phyloP scores from a whole-genome alignment of 2,797 vertebrate genomes.

The Arctocebus calabarensis region DNA sequence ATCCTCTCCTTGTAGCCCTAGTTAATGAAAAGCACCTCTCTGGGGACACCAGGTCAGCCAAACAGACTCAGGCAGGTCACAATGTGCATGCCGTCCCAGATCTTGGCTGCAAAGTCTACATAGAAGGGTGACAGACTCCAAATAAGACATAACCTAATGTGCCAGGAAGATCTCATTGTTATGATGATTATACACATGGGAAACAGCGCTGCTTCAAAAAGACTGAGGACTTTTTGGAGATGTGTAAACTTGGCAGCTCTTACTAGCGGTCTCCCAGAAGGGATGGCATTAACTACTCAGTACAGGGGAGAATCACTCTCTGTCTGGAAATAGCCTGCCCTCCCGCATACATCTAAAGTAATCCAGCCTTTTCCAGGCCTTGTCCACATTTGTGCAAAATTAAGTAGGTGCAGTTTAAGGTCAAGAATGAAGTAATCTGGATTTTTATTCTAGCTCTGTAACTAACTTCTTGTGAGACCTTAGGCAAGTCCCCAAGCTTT shows the following conservation, averaged over 20 bases:
- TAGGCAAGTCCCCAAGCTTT: neutral
- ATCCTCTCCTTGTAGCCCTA: slow-evolving; percentile 8
- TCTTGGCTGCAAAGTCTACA: neutral
- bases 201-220: neutral
- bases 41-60: neutral
- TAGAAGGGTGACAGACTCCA: neutral
- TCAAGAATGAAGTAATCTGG: slow-evolving; percentile 9
- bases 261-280: neutral
- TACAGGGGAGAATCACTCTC: neutral
- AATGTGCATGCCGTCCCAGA: neutral
- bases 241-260: neutral
- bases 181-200: neutral
- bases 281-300: neutral
- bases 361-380: neutral
- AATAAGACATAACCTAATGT: neutral
- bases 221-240: neutral
- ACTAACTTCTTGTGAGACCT: neutral
- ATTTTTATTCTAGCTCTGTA: slow-evolving; percentile 46
- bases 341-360: neutral
- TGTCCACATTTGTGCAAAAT: neutral
- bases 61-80: neutral
- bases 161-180: neutral
- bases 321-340: neutral
- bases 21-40: neutral
- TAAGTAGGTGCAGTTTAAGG: neutral